Evolutionary conservation across 2,113 vertebrate species (phyloP), one percentile per base, ranked within the genome.

Genomic region (Pomatorhinus ruficollis): DNA sequence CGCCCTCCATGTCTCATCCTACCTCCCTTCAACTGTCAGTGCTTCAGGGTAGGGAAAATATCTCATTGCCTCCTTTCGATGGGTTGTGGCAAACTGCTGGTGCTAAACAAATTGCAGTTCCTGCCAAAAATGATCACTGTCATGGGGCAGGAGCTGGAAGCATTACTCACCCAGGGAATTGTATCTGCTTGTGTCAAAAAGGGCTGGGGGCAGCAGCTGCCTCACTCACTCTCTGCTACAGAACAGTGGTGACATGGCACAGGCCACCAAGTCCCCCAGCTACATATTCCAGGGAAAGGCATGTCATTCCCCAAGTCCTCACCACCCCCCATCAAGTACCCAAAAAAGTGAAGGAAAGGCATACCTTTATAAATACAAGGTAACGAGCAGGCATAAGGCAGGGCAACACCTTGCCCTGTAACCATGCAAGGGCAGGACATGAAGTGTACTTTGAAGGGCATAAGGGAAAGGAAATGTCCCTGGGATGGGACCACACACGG

Each of bases 141-240:
- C 3, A 3, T 1, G 0, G 44, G 69, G 56, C 65, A 79, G 85
- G 65, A 77, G 37, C 33, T 85, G 78, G 1, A 0, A n/a, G n/a
- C 11, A 6, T 78, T 75, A 66, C 15, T 93, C 61, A 83, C 20
- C 2, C 2, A 2, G 18, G 54, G 31, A 90, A 83, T 9, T 69
- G 37, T 13, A 47, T 61, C 69, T 1, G 2, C 23, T n/a, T 76
- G 19, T 53, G 49, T 25, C 30, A 9, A 59, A 90, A 66, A 47
- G 15, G 59, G 50, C 21, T 0, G 0, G 27, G 14, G 52, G n/a
- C n/a, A 66, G 56, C 42, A 89, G 52, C 52, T 52, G 56, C 31
- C 33, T 59, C 1, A 0, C 21, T 44, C 0, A 0, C 37, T 59
- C 23, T 60, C 40, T 3, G 2, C 11, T 45, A 1, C 11, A 2